phyloP scores from a whole-genome alignment of 1,140 invertebrate genomes.

The Phenacoccus solenopsis region DNA sequence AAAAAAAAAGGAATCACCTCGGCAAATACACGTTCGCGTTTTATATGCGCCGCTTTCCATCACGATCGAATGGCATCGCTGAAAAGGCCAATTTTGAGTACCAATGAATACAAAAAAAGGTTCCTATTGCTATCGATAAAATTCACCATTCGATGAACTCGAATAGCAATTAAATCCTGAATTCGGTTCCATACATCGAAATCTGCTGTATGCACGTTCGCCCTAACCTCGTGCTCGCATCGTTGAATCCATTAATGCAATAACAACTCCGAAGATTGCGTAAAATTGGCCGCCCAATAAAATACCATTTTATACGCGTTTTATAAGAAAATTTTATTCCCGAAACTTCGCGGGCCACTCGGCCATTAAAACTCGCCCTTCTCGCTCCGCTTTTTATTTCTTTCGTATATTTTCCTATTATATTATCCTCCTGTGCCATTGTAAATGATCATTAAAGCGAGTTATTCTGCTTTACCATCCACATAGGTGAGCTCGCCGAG shows the following conservation, averaged over 20 bases:
- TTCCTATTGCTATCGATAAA: not conserved
- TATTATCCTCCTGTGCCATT: too few relatives aligned
- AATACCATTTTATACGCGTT: not conserved
- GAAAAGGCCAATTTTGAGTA: not conserved
- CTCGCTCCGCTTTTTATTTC: too few relatives aligned
- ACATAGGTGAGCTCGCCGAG: too few relatives aligned
- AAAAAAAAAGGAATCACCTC: too few relatives aligned
- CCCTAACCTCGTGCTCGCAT: not conserved
- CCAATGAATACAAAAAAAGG: not conserved
- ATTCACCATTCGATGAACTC: not conserved
- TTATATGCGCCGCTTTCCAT: too few relatives aligned
- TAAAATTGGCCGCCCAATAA: not conserved
- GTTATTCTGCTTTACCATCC: not conserved
- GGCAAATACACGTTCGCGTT: too few relatives aligned
- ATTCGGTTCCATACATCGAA: not conserved
- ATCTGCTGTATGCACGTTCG: too few relatives aligned
- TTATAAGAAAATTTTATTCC: not conserved
- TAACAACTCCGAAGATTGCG: not conserved
- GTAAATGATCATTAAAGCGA: conserved; percentile 2
- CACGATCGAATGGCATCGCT: not conserved
- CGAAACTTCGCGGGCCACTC: too few relatives aligned
- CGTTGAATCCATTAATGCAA: not conserved
- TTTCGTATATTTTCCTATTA: too few relatives aligned
- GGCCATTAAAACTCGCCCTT: not conserved
- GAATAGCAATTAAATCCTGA: not conserved